Conservation (phyloP, 2,113 vertebrate species). For the Bubo bubo region DNA sequence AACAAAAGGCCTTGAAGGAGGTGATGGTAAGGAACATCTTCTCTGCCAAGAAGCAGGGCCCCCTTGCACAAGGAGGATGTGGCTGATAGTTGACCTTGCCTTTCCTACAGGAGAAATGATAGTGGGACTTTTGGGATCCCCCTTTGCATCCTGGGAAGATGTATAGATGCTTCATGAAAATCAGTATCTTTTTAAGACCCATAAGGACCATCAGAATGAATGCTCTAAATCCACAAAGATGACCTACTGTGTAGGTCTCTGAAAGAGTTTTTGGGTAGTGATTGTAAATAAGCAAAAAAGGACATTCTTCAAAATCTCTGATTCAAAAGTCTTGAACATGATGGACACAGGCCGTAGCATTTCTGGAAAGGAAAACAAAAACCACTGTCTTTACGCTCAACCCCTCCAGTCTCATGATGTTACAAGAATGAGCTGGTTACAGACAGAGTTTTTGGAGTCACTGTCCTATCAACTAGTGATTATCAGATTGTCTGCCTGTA, state of each 20-base stretch:
- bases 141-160: background rate
- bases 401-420: background rate
- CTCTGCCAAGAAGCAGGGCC: background rate
- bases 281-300: background rate
- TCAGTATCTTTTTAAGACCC: background rate
- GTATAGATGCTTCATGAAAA: background rate
- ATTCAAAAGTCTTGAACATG: background rate
- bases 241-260: background rate
- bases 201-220: background rate
- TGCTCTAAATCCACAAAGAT: background rate
- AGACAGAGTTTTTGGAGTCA: background rate
- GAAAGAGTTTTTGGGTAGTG: background rate
- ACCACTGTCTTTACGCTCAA: background rate
- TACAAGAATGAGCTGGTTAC: background rate
- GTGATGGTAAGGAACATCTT: background rate
- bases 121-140: background rate
- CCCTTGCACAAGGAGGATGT: background rate
- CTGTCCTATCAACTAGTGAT: background rate
- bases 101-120: background rate
- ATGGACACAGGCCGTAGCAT: background rate
- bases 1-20: background rate
- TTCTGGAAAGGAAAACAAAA: background rate
- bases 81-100: background rate
- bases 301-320: background rate
- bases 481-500: conserved; percentile 15